Conservation (phyloP, 1,140 invertebrate species). For the Papilio polyxenes region DNA sequence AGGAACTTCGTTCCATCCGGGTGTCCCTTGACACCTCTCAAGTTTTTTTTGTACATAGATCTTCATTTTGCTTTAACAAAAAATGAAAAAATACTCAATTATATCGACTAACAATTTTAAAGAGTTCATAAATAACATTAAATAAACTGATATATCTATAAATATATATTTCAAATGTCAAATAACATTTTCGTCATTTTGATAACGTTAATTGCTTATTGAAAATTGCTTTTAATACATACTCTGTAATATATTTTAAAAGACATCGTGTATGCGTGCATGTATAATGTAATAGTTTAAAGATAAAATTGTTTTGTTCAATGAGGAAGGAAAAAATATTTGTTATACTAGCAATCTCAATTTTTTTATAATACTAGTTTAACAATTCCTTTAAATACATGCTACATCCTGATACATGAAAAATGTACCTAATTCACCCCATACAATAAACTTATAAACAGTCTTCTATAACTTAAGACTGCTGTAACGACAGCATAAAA, state of each 20-base stretch:
- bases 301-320: neutral
- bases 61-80: neutral
- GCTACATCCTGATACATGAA: no score
- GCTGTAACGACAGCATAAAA: neutral
- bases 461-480: no score
- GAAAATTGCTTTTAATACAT: neutral
- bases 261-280: neutral
- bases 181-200: slow-evolving; percentile 14
- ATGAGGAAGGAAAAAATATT: neutral
- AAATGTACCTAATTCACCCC: no score
- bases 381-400: no score
- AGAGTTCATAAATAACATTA: slow-evolving; percentile 6
- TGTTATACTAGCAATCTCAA: neutral
- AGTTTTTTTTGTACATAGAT: no score
- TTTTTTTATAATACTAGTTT: neutral
- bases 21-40: no score
- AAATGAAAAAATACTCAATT: neutral
- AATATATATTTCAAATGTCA: neutral
- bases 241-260: slow-evolving; percentile 11
- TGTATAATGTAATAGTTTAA: neutral
- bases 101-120: neutral
- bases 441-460: no score
- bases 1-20: no score
- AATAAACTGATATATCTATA: neutral
- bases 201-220: neutral